These are phyloP conservation scores for Hemicrepidius hirtus DNA, from an alignment of 2,888 invertebrate genomes.

Conservation along the genomic window DNA sequence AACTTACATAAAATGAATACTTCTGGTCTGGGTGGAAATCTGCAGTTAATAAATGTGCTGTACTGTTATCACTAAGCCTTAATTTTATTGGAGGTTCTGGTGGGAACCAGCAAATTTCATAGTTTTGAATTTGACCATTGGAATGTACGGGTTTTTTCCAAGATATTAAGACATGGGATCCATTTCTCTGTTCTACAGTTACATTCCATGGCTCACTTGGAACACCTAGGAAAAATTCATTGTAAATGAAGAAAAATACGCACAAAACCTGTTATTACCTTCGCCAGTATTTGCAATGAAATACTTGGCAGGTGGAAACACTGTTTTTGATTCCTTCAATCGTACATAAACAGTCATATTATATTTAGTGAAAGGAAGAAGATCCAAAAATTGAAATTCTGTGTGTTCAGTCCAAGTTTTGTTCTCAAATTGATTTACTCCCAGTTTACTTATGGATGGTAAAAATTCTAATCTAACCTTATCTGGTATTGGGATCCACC, in stretches of 20 bases:
- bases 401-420: constrained; percentile 79
- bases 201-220: constrained; percentile 83
- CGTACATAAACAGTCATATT: constrained; percentile 86
- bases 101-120: constrained; percentile 80
- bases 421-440: constrained; percentile 76
- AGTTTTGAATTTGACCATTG: constrained; percentile 78
- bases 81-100: constrained; percentile 76
- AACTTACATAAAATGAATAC: constrained; percentile 85
- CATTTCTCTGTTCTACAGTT: constrained; percentile 78
- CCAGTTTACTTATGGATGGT: constrained; percentile 78
- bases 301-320: constrained; percentile 80
- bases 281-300: constrained; percentile 80
- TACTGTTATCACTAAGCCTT: constrained; percentile 70
- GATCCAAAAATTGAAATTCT: constrained; percentile 76
- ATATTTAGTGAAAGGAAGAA: constrained; percentile 84
- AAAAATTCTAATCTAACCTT: constrained; percentile 77
- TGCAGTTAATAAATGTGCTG: constrained; percentile 74
- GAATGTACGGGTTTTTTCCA: constrained; percentile 82
- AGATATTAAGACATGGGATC: constrained; percentile 78
- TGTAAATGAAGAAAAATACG: background rate
- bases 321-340: constrained; percentile 74
- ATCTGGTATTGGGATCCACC: constrained; percentile 74
- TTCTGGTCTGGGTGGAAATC: constrained; percentile 75
- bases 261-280: constrained; percentile 69
- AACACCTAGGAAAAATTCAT: constrained; percentile 66